A percentile compares a stretch with the other conserved stretches of the same genome.
Evolutionary conservation across 2,113 vertebrate genomes (phyloP).

Genomic region (Naja naja): DNA sequence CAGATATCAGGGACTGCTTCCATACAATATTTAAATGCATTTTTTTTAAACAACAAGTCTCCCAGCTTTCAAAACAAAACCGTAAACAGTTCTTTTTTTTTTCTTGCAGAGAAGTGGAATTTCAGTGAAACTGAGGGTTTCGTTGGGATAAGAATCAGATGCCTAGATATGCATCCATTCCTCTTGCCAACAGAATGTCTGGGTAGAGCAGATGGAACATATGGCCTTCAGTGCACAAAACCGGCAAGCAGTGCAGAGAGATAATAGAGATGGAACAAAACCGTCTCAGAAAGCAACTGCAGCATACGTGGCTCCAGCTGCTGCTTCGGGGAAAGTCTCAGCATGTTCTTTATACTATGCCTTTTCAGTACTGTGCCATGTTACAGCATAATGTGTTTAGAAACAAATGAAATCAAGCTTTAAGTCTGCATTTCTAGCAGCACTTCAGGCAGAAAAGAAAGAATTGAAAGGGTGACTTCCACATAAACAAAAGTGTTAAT

Average conservation of each 20-base stretch:
- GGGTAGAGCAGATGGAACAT: constrained; percentile 14
- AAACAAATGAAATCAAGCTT: neutral
- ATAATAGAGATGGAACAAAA: constrained; percentile 31
- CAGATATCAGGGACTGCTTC: neutral
- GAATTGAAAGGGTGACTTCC: too few species aligned
- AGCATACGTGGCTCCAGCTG: constrained; percentile 4
- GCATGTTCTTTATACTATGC: neutral
- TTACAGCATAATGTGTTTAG: neutral
- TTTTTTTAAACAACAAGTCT: neutral
- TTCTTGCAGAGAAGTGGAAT: neutral
- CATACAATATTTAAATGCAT: neutral
- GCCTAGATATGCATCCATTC: constrained; percentile 7
- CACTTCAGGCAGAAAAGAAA: neutral
- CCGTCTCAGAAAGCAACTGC: constrained; percentile 26
- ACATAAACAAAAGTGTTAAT: neutral
- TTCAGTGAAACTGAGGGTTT: neutral
- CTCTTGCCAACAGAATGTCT: constrained; percentile 2
- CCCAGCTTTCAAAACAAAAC: neutral
- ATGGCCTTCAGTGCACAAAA: constrained; percentile 15
- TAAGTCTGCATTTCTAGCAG: neutral
- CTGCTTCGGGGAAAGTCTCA: constrained; percentile 10
- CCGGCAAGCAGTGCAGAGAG: neutral
- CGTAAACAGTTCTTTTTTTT: neutral
- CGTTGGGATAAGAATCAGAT: neutral
- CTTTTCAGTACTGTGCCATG: neutral